Base-by-base conservation (phyloP, 2,888 invertebrate species). In the Junonia oenone region DNA sequence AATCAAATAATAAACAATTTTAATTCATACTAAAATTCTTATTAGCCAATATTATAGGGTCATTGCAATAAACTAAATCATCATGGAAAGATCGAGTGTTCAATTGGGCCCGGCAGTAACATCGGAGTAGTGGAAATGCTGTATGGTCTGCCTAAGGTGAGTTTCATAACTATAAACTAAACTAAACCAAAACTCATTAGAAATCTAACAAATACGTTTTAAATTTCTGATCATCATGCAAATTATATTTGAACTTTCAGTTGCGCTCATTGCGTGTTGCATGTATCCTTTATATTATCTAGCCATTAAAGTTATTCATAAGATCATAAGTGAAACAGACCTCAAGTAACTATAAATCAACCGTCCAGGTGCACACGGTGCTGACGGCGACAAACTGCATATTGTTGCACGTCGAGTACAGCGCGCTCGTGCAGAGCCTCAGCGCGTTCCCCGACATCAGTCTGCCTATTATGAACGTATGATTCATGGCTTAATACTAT, bases 361-460 rank as follows among this genome's bases (percentile, higher is more conserved):
- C 35, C 6, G 45, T 64, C 45, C 77, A 89, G 89, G 85, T 87
- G 51, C 80, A 88, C 67, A 91, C 91, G 19, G 83, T 89, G 19
- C 58, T 84, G 75, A 91, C 91, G 59, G 74, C 82, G 58, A 91
- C 91, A 62, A 90, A 91, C 72, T 91, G 91, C 72, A 80, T 89
- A 68, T 73, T 91, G 60, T 76, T 91, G 46, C 83, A 83, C 62
- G 73, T 91, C 63, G 86, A 91, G 66, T 91, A 86, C 72, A 79
- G 78, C 53, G 74, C 81, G 6, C 71, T 88, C 63, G 80, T 88
- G 67, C 89, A 89, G 67, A 83, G 85, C 63, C 85, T 88, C 83
- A 83, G 89, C 71, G 81, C 83, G 59, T 91, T 90, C 72, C 90
- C 90, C 14, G 83, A 86, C 67, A 80, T 89, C 69, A 81, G 78